Percentiles rank a stretch among this genome's conserved stretches.
phyloP scores from a whole-genome alignment of 2,888 invertebrate species.

The Diabrotica balteata region DNA sequence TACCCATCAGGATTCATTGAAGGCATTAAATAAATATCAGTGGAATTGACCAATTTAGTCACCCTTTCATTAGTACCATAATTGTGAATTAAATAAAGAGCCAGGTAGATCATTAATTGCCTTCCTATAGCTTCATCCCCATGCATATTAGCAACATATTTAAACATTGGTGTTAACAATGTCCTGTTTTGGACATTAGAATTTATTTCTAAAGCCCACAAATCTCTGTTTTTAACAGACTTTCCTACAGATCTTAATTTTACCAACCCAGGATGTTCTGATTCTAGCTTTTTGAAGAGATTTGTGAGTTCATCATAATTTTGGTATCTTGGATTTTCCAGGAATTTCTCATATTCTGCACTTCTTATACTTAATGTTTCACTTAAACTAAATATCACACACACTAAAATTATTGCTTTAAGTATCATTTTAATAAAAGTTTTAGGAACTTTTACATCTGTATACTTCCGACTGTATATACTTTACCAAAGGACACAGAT shows the following conservation, averaged over 20 bases:
- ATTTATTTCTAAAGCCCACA: conserved; percentile 84
- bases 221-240: conserved; percentile 79
- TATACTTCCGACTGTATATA: too few relatives aligned
- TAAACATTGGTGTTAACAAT: conserved; percentile 85
- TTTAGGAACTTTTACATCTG: too few relatives aligned
- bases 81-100: conserved; percentile 81
- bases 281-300: conserved; percentile 68
- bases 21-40: conserved; percentile 95
- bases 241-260: conserved; percentile 81
- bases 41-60: conserved; percentile 79
- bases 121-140: conserved; percentile 90
- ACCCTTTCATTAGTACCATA: conserved; percentile 75
- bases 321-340: conserved; percentile 69
- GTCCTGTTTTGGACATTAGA: conserved; percentile 68
- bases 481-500: too few relatives aligned
- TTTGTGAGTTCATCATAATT: conserved; percentile 75
- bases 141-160: conserved; percentile 96
- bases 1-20: conserved; percentile 98
- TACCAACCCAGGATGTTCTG: conserved; percentile 73
- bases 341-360: conserved; percentile 64
- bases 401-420: conserved; percentile 36
- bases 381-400: conserved; percentile 40
- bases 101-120: conserved; percentile 82
- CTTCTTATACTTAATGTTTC: conserved; percentile 31
- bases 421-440: conserved; percentile 2